Base-by-base conservation (phyloP, 2,888 invertebrate species). In the Hipparchia sbordonii region DNA sequence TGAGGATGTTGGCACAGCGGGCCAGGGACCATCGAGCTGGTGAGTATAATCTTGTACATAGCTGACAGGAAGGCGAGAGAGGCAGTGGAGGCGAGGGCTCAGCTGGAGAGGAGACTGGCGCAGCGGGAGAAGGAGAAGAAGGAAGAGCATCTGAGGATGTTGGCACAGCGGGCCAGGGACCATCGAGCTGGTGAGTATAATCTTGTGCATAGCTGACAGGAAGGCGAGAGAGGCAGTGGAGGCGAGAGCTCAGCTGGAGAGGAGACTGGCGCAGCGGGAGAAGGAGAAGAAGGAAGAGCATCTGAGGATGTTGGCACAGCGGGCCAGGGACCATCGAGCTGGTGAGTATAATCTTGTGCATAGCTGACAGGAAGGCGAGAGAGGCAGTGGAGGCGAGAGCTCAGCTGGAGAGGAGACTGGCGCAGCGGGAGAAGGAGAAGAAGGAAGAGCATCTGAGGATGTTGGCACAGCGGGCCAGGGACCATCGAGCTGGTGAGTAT, bases 61-160 rank as follows among this genome's bases (percentile, higher is more conserved):
- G 99, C 99, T 1, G 99, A 99, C 87, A 91, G 93, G 83, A 99
- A 99, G 90, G 99, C 99, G 0, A 95, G 99, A 63, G 99, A 99
- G 89, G 98, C 99, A 0, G 99, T 99, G 0, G 99, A 99, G 85
- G 98, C 98, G 80, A 94, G 99, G 48, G 98, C 99, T 0, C 98
- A 99, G 84, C 93, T 99, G 1, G 99, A 99, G 88, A 97, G 98
- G 92, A 97, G 98, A 90, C 88, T 99, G 78, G 99, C 99, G 0
- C 99, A 99, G 87, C 97, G 99, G 81, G 99, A 99, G 87, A 99
- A 99, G 86, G 99, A 99, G 87, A 98, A 98, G 91, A 99, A 99
- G 82, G 99, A 99, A 86, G 99, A 99, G 79, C 97, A 98, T 91
- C 91, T 99, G 82, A 94, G 99, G 61, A 95, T 97, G 89, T 93